Percentiles rank a stretch among this genome's conserved stretches.
Conservation (phyloP, 2,113 vertebrate genomes). For the Bos indicus region DNA sequence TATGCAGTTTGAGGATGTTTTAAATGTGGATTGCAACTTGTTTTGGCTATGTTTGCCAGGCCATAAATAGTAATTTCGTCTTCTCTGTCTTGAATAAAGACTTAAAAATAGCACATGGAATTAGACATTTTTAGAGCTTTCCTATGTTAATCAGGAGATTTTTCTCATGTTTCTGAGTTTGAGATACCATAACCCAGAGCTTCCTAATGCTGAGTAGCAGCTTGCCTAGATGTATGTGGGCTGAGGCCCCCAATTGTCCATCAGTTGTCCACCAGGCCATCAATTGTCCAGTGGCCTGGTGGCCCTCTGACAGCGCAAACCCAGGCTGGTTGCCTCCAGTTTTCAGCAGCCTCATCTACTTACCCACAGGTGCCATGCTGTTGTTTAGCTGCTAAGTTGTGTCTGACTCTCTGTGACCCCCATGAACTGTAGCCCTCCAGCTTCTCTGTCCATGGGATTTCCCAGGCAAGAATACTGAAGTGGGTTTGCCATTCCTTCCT, state of each 20-base stretch:
- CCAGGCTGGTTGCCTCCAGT: not conserved
- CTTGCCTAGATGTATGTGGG: not conserved
- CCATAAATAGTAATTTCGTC: not conserved
- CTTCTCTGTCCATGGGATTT: not conserved
- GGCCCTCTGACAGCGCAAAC: too few relatives aligned
- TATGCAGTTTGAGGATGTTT: slow-evolving; percentile 14
- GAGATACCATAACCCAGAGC: not conserved
- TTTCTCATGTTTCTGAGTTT: not conserved
- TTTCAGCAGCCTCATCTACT: not conserved
- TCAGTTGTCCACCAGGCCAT: too few relatives aligned
- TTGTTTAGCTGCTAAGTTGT: not conserved
- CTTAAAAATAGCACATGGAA: not conserved
- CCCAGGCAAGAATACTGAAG: not conserved
- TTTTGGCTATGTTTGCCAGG: slow-evolving; percentile 14
- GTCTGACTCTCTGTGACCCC: not conserved
- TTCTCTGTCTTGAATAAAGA: not conserved
- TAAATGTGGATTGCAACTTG: slow-evolving; percentile 10
- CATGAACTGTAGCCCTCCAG: not conserved
- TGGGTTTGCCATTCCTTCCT: not conserved
- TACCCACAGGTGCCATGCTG: not conserved
- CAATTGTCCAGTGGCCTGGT: accelerated
- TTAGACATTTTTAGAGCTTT: not conserved
- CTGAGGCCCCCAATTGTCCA: too few relatives aligned
- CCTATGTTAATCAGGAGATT: not conserved
- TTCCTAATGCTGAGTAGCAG: not conserved